phyloP scores from a whole-genome alignment of 2,797 vertebrate genomes.

The Gallinago nigripennis region DNA sequence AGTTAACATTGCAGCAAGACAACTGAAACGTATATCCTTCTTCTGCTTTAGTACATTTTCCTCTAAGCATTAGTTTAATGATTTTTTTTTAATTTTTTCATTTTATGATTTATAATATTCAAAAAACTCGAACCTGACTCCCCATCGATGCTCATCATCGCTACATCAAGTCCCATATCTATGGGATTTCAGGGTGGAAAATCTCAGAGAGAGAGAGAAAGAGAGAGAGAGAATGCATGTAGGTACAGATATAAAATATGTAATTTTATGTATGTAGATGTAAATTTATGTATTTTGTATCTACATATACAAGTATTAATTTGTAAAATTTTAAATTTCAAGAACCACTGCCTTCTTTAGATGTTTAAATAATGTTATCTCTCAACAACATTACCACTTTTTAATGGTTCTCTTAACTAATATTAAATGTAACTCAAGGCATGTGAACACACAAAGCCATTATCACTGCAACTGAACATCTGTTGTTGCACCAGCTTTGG shows the following conservation, averaged over 20 bases:
- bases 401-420: not conserved
- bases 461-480: constrained; percentile 9
- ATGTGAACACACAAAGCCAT: not conserved
- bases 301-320: not conserved
- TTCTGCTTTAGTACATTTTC: not conserved
- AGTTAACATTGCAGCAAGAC: not conserved
- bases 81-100: not conserved
- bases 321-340: not conserved
- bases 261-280: not conserved
- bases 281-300: not conserved
- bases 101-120: not conserved
- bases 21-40: not conserved
- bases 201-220: not conserved
- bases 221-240: not conserved
- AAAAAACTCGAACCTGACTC: not conserved
- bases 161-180: not conserved
- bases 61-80: not conserved
- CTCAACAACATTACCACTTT: not conserved
- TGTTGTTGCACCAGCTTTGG: not conserved
- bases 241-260: not conserved
- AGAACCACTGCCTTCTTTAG: not conserved
- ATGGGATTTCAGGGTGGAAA: not conserved
- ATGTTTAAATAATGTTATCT: not conserved
- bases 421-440: not conserved
- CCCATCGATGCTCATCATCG: not conserved